Percentiles rank a stretch among this genome's conserved stretches.
Conservation (phyloP, 2,113 vertebrate species). For the Eubucco bourcierii region DNA sequence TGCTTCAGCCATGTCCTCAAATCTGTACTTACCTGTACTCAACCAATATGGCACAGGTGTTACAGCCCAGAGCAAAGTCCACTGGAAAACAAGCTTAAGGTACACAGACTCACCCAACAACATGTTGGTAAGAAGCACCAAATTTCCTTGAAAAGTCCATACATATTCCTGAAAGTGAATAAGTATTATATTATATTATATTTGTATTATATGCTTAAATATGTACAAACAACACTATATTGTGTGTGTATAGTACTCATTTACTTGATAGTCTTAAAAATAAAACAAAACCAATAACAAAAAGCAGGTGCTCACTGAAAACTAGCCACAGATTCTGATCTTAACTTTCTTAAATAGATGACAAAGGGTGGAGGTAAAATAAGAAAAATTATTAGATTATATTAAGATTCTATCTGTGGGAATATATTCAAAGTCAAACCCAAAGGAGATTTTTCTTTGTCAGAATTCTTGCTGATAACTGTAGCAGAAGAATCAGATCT, state of each 20-base stretch:
- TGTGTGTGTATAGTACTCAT: background rate
- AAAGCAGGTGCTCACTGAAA: background rate
- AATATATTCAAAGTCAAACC: background rate
- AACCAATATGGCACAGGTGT: background rate
- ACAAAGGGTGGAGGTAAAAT: background rate
- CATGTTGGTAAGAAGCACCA: background rate
- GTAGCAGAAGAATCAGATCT: background rate
- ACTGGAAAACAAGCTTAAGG: background rate
- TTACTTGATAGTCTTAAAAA: background rate
- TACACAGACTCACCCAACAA: background rate
- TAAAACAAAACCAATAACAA: background rate
- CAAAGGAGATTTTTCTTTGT: background rate
- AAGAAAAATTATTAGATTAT: background rate
- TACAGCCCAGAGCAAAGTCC: background rate
- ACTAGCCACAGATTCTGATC: background rate
- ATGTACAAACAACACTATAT: background rate
- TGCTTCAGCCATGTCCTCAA: background rate
- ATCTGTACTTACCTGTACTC: rapidly evolving
- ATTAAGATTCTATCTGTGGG: background rate
- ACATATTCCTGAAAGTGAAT: background rate
- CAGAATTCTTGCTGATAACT: background rate
- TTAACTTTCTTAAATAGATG: background rate
- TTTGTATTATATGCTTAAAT: too few species aligned
- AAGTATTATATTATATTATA: too few species aligned
- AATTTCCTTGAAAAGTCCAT: background rate